Evolutionary conservation across 2,888 invertebrate species (phyloP), one percentile per base, ranked within the genome.

Genomic region (Maniola hyperantus): DNA sequence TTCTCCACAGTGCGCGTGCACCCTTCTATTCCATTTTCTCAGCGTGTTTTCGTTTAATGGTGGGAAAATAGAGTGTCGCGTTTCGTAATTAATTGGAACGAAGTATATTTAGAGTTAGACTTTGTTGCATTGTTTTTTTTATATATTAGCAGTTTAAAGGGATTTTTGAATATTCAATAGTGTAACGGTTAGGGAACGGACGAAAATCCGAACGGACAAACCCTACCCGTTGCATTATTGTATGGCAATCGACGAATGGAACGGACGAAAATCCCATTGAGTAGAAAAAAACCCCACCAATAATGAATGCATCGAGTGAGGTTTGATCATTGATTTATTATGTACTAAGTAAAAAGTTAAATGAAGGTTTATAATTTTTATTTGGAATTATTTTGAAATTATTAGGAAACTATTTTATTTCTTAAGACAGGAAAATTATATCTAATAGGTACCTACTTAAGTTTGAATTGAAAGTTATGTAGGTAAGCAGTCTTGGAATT

Each of bases 51-150:
- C 44, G 50, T 34, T 60, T 46, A 26, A 51, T 51, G 34, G 54
- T 42, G 36, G 64, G 50, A 63, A 67, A 65, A 67, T 64, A 54
- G 57, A 63, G 60, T 66, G 57, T 70, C 65, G 18, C 44, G 44
- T 70, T 70, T 65, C 70, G 60, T 34, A 36, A 57, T 70, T 65
- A 66, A 68, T 68, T 64, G 54, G 67, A 51, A 44, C 68, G 51
- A 10, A 55, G 15, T 65, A 68, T 57, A 70, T 68, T 55, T 70
- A 70, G 67, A 42, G n/a, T 54, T 34, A 18, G 8, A 18, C 2
- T 48, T 18, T 0, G 2, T 15, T 18, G 7, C 46, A 46, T 46
- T 46, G 46, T 46, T 46, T 48, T 48, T 48, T 48, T 46, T 15
- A 15, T 7, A n/a, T 15, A 15, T n/a, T 42, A 15, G 7, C 7